Base-by-base conservation (phyloP, 53 echinoderm and acorn worm species). In the Holothuria leucospilota region DNA sequence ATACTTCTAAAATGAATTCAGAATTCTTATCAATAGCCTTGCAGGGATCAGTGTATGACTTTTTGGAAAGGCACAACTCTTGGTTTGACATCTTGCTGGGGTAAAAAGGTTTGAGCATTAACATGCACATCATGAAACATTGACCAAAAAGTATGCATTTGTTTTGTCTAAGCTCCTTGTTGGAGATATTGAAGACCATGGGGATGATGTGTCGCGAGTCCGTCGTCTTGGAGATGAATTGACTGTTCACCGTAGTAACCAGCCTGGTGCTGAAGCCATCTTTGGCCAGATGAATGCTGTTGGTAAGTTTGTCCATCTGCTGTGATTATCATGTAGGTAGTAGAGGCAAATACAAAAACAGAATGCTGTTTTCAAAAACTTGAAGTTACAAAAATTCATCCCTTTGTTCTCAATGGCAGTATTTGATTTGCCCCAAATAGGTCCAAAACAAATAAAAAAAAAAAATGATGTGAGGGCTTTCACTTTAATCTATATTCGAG, bases 231-330 rank as follows among this genome's bases (percentile, higher is more conserved):
- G 89, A 8, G 96, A 96, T 24, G 94, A 96, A 51, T 71, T 96
- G 71, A 96, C 96, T 0, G 69, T 85, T 12, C 87, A 94, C 89
- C 88, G 90, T 52, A 85, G 82, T 28, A 86, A 93, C 69, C 96
- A 96, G 59, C 92, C 90, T n/a, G 99, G 99, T 34, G 95, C 99
- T 9, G 99, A 99, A 59, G 91, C 90, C 68, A 92, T 95, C 61
- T 80, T 88, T 0, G 90, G 88, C 26, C 95, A 99, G 86, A 88
- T 99, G 87, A 90, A 87, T 51, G 85, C 79, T 14, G 82, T 89
- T 29, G 90, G 92, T 95, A 85, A 84, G 95, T 92, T 26, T 30
- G 13, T 66, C 24, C 30, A 16, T 15, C 16, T 56, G 16, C 18
- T 18, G 46, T 46, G 46, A 46, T 46, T 46, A 9, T 46, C 46